Evolutionary conservation across 2,888 invertebrate species (phyloP).

Genomic region (Lapara coniferarum): DNA sequence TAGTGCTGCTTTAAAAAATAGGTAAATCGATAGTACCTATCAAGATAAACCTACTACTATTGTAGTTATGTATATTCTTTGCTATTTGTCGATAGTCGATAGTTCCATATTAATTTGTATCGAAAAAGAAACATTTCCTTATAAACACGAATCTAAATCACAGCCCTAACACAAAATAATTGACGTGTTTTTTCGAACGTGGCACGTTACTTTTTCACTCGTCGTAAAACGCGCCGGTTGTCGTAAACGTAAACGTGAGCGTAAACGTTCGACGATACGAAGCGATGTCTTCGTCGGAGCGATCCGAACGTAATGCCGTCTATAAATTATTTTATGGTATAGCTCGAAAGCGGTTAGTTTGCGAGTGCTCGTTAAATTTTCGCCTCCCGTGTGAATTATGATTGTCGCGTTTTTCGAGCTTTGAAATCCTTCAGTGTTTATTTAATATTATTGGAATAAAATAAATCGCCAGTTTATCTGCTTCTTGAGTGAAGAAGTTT

Average conservation of each 20-base stretch:
- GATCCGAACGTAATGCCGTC: conserved; percentile 37
- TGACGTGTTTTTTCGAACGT: conserved; percentile 13
- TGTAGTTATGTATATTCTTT: too few relatives aligned
- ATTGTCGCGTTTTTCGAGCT: background rate
- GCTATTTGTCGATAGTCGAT: background rate
- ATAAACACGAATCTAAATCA: conserved; percentile 5
- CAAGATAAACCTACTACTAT: too few relatives aligned
- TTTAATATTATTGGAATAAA: too few relatives aligned
- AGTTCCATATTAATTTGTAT: background rate
- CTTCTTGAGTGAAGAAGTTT: too few relatives aligned
- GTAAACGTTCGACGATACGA: conserved; percentile 14
- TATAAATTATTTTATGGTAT: conserved; percentile 43
- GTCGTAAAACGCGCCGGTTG: conserved; percentile 22
- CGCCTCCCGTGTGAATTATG: conserved; percentile 24
- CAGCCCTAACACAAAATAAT: conserved; percentile 12
- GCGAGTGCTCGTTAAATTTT: conserved; percentile 21
- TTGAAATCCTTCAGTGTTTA: background rate
- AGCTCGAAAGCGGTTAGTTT: conserved; percentile 32
- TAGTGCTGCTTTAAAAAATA: too few relatives aligned
- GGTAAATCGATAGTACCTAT: too few relatives aligned
- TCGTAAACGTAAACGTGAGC: conserved; percentile 19
- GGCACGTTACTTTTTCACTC: conserved; percentile 8
- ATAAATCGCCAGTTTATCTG: too few relatives aligned
- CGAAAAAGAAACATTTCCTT: background rate
- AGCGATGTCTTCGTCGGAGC: conserved; percentile 22